Evolutionary conservation across 1,140 invertebrate genomes (phyloP).

Genomic region (Hyles vespertilio): DNA sequence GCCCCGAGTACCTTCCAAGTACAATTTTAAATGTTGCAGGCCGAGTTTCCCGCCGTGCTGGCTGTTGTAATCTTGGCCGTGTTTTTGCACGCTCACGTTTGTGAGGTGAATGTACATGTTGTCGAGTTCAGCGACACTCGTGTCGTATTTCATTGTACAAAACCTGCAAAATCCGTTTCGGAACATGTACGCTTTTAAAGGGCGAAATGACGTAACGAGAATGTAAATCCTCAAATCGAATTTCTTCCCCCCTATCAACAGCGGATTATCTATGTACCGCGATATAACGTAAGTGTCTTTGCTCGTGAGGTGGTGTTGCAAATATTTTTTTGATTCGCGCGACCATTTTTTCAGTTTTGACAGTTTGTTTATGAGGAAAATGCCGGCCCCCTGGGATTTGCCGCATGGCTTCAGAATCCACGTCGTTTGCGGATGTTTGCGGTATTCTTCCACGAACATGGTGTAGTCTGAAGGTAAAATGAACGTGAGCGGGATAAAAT

Average conservation of each 20-base stretch:
- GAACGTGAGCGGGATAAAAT: conserved; percentile 96
- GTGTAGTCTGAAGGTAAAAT: conserved; percentile 96
- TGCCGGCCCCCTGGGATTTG: conserved; percentile 83
- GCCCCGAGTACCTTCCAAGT: conserved; percentile 92
- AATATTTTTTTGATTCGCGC: conserved; percentile 81
- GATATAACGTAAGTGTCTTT: conserved; percentile 95
- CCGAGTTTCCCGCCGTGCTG: conserved; percentile 96
- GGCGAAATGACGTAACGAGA: conserved; percentile 88
- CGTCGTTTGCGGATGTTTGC: conserved; percentile 93
- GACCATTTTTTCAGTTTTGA: conserved; percentile 93
- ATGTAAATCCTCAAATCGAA: conserved; percentile 91
- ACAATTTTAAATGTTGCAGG: conserved; percentile 91
- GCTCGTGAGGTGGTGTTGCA: conserved; percentile 36
- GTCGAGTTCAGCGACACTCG: conserved; percentile 85
- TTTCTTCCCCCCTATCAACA: conserved; percentile 92
- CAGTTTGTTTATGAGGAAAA: conserved; percentile 91
- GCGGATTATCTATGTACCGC: conserved; percentile 89
- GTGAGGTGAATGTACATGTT: conserved; percentile 93
- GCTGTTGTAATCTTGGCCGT: conserved; percentile 92
- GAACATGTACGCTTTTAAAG: conserved; percentile 89
- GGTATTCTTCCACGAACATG: conserved; percentile 96
- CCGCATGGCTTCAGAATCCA: conserved; percentile 89
- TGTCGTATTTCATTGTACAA: conserved; percentile 87
- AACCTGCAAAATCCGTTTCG: conserved; percentile 87
- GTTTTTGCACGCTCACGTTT: conserved; percentile 91